phyloP scores from a whole-genome alignment of 2,113 vertebrate genomes.

The Macrotus californicus region DNA sequence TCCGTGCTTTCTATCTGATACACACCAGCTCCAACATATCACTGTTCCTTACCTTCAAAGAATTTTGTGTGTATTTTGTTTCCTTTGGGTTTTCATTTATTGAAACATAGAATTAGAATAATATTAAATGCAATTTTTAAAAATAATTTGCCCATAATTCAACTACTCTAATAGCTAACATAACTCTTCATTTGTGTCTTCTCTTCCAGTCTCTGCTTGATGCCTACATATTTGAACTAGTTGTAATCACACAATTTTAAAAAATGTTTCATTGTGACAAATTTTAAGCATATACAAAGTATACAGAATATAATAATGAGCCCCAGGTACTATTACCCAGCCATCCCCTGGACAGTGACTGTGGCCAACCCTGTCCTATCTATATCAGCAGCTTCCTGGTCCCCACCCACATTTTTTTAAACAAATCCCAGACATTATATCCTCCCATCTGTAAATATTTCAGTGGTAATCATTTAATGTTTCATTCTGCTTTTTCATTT shows the following conservation, averaged over 20 bases:
- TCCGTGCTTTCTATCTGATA: neutral
- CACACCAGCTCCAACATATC: neutral
- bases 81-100: neutral
- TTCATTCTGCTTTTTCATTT: slow-evolving; percentile 50
- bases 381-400: neutral
- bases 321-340: neutral
- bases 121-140: neutral
- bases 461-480: slow-evolving; percentile 45
- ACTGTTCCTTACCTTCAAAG: neutral
- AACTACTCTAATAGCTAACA: neutral
- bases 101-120: neutral
- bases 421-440: slow-evolving; percentile 34
- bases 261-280: neutral
- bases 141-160: neutral
- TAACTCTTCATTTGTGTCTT: slow-evolving; percentile 3
- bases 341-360: neutral
- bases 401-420: neutral
- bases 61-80: neutral
- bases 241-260: neutral
- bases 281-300: neutral
- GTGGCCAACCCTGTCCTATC: neutral
- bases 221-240: neutral
- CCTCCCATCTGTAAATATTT: slow-evolving; percentile 59
- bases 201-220: neutral
- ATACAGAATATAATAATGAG: slow-evolving; percentile 6